Evolutionary conservation across 2,113 vertebrate genomes (phyloP).

Genomic region (Jacana jacana): DNA sequence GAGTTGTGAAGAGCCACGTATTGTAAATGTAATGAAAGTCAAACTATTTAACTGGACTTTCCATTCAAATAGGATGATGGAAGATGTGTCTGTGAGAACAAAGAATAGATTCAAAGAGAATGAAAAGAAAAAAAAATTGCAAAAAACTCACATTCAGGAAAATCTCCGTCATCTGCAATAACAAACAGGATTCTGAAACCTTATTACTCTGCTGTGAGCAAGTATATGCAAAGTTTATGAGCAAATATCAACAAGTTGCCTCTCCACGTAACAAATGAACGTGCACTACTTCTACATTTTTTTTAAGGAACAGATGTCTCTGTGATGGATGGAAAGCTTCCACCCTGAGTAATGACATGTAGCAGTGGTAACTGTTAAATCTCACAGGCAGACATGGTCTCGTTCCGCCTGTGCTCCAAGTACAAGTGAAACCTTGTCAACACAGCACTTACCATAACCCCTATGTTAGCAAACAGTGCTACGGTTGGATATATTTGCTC

Average conservation of each 20-base stretch:
- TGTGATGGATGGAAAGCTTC: neutral
- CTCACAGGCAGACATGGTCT: neutral
- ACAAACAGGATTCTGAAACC: neutral
- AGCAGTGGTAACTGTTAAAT: neutral
- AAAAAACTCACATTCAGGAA: neutral
- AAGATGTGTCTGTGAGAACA: conserved; percentile 8
- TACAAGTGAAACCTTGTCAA: neutral
- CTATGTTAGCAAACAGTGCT: neutral
- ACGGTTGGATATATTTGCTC: neutral
- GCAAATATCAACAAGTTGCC: neutral
- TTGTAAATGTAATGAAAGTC: neutral
- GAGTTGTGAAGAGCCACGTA: neutral
- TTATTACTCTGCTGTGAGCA: neutral
- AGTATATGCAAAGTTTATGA: neutral
- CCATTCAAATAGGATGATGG: neutral
- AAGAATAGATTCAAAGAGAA: neutral
- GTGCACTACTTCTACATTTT: neutral
- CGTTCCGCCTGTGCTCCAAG: neutral
- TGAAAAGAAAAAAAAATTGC: neutral
- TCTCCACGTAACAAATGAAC: neutral
- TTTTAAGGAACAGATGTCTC: neutral
- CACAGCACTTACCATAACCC: neutral
- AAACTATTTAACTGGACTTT: neutral
- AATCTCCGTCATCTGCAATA: neutral
- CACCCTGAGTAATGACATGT: neutral